These are phyloP conservation scores for Antigone vipio DNA, from an alignment of 2,113 vertebrate species.

Conservation along the genomic window DNA sequence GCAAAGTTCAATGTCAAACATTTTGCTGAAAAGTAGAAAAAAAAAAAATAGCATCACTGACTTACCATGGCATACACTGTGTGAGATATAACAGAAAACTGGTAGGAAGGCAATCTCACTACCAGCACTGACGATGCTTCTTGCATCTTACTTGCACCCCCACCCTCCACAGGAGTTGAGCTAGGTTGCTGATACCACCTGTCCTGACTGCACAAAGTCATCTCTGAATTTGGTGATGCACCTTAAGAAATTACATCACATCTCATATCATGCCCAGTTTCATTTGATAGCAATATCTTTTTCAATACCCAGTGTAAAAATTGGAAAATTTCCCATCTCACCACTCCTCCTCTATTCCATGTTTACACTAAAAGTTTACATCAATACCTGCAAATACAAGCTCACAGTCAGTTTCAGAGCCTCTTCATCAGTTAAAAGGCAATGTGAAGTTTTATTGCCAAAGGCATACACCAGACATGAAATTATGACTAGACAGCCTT, in stretches of 20 bases:
- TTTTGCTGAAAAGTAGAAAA: conserved; percentile 85
- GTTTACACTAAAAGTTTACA: not conserved
- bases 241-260: not conserved
- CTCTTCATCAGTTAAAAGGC: not conserved
- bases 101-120: not conserved
- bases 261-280: not conserved
- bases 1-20: conserved; percentile 99
- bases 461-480: not conserved
- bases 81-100: not conserved
- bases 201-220: not conserved
- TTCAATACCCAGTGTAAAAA: not conserved
- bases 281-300: not conserved
- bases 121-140: not conserved
- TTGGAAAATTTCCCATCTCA: not conserved
- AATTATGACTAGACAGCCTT: not conserved
- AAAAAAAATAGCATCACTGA: not conserved
- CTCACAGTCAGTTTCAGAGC: not conserved
- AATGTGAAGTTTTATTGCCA: not conserved
- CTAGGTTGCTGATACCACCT: not conserved
- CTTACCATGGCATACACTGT: not conserved
- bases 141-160: not conserved
- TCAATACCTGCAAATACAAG: not conserved
- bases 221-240: not conserved
- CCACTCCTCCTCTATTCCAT: not conserved
- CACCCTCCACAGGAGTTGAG: accelerated